Percentiles rank a stretch among this genome's conserved stretches.
Evolutionary conservation across 2,888 invertebrate genomes (phyloP).

Genomic region (Parnassius mnemosyne): DNA sequence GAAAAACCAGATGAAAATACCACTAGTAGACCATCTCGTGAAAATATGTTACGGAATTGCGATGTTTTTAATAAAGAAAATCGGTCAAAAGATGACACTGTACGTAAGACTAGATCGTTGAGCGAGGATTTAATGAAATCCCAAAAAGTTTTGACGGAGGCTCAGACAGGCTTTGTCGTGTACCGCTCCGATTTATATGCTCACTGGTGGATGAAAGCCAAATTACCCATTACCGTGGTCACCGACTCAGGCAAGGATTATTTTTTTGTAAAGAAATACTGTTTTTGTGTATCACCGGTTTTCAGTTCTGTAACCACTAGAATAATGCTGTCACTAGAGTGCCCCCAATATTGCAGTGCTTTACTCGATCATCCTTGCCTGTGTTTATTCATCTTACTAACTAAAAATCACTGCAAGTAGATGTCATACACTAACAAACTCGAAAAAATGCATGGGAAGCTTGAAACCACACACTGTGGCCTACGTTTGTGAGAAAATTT

Average conservation of each 20-base stretch:
- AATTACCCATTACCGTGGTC: constrained; percentile 84
- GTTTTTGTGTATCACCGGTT: constrained; percentile 77
- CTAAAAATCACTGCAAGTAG: constrained; percentile 70
- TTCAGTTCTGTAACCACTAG: constrained; percentile 78
- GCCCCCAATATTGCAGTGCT: constrained; percentile 79
- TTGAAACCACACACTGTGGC: constrained; percentile 43
- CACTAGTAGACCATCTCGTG: constrained; percentile 51
- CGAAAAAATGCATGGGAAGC: constrained; percentile 69
- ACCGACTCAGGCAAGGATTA: constrained; percentile 82
- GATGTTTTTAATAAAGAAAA: constrained; percentile 54
- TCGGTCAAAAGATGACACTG: constrained; percentile 40
- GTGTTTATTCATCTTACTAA: constrained; percentile 79
- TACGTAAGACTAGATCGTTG: constrained; percentile 65
- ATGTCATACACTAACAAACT: constrained; percentile 64
- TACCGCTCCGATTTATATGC: constrained; percentile 93
- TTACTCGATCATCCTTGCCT: constrained; percentile 82
- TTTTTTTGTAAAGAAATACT: constrained; percentile 79
- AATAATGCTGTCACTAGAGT: constrained; percentile 73
- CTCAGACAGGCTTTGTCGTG: constrained; percentile 75
- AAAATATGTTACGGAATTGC: constrained; percentile 58
- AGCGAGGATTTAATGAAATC: constrained; percentile 73
- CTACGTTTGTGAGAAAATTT: constrained; percentile 13
- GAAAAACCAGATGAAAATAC: constrained; percentile 52
- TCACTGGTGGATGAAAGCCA: constrained; percentile 96
- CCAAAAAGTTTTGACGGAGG: constrained; percentile 65